Base-by-base conservation (phyloP, 2,113 vertebrate species). In the Microcebus murinus region DNA sequence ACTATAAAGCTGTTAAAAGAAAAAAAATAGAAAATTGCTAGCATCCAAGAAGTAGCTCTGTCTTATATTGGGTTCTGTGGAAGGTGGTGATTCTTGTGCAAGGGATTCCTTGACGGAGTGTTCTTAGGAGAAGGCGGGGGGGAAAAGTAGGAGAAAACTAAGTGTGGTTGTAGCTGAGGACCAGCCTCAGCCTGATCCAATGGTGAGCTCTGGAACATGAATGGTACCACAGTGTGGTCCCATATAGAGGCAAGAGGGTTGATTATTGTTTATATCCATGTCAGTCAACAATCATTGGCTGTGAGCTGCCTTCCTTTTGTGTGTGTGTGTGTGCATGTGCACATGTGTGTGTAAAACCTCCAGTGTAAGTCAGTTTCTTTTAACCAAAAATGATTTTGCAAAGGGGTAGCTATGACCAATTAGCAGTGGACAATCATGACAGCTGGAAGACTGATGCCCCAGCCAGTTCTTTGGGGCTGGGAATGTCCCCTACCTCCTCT, bases 311-410 rank as follows among this genome's bases (percentile, higher is more conserved):
- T 71, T 27, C 39, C 9, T 31, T 82, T 31, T 1, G 1, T 80
- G 39, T 79, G n/a, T n/a, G 23, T 73, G 20, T 29, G 17, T 81
- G 21, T 71, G 57, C 36, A 29, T 87, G 34, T 74, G 18, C 55
- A 10, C 73, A 34, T 48, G 23, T 73, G 50, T 84, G 10, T 42
- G 52, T 67, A 57, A 86, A 90, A 74, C 9, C 59, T 92, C 52
- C 52, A 71, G 57, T 1, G 6, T 65, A 89, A 61, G 39, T 91
- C 50, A 65, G 45, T 61, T 97, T 59, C 36, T 91, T 90, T 87
- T 87, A 80, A 92, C 52, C 50, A 96, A 95, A 96, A 68, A 29
- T 55, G 90, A 12, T 94, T 63, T 31, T 84, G 50, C 10, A 74
- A 87, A 3, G 1, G 13, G 10, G n/a, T 21, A 67, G 27, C 34